Evolutionary conservation across 2,888 invertebrate genomes (phyloP), one percentile per base, ranked within the genome.

Genomic region (Dicyrtomina minuta): DNA sequence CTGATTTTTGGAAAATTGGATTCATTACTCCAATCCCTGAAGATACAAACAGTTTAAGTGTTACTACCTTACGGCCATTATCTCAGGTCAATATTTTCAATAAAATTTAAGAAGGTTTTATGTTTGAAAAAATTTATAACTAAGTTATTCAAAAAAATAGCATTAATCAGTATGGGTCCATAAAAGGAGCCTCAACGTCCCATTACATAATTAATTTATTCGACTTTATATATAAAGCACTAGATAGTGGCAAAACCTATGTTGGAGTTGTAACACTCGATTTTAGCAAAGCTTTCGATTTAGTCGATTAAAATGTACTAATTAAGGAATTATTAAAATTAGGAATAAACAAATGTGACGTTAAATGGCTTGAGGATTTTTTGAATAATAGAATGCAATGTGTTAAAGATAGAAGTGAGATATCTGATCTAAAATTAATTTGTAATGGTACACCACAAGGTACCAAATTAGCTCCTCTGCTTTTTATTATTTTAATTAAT

Each of bases 391-490:
- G 61, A 26, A 4, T 3, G 0, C 61, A 61, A 27, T 61, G 61
- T 46, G 15, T 10, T 8, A 61, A 43, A 26, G 44, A 61, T 24
- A 39, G 20, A 2, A 24, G 22, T n/a, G 15, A 13, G 6, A 15
- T 44, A 4, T 58, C 41, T 12, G 39, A 58, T n/a, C 1, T 58
- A 20, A 2, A 17, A 1, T 20, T 33, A 12, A 58, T 58, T 26
- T n/a, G 6, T 12, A 58, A 58, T 39, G 33, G 58, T 10, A 58
- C 33, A 5, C 33, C 39, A 5, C 58, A 58, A 17, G 58, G 58
- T 15, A 56, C 65, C 13, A 65, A 65, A 56, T 20, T 56, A 26
- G 65, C 65, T 39, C 65, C 65, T 2, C 17, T 53, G 1, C 41
- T 51, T 10, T 64, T 64, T 20, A 41, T 64, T 26, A 17, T 39